These are phyloP conservation scores for Ictinia mississippiensis DNA, from an alignment of 2,797 vertebrate genomes.

Conservation along the genomic window DNA sequence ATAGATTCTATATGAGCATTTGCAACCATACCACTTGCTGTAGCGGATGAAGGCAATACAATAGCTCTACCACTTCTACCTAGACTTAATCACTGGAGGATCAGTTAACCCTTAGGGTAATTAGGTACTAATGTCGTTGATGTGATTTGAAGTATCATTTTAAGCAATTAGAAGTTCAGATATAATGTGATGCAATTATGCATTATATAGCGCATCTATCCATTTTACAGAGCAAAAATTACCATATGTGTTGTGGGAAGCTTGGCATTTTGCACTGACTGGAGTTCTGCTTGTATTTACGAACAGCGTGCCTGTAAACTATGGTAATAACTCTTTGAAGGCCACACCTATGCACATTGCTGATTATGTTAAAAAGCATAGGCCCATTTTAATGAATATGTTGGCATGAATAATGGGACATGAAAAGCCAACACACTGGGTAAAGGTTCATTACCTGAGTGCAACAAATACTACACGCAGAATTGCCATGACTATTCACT, in stretches of 20 bases:
- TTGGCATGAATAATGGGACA: slow-evolving; percentile 40
- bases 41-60: neutral
- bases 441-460: slow-evolving; percentile 53
- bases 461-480: slow-evolving; percentile 29
- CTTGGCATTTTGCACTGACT: slow-evolving; percentile 16
- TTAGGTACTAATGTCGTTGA: slow-evolving; percentile 53
- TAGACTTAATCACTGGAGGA: slow-evolving; percentile 25
- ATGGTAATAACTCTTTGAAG: slow-evolving; percentile 36
- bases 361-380: slow-evolving; percentile 23
- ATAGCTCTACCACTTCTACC: neutral
- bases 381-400: slow-evolving; percentile 24
- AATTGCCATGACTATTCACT: slow-evolving; percentile 30
- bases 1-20: neutral
- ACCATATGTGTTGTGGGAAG: slow-evolving; percentile 58
- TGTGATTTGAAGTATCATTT: slow-evolving; percentile 54
- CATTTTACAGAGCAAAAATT: slow-evolving; percentile 54
- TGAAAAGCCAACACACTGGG: slow-evolving; percentile 26
- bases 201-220: slow-evolving; percentile 46
- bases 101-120: slow-evolving; percentile 63
- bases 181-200: slow-evolving; percentile 42
- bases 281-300: slow-evolving; percentile 17
- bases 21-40: neutral
- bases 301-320: slow-evolving; percentile 22
- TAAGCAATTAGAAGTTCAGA: slow-evolving; percentile 62
- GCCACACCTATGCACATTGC: slow-evolving; percentile 22